These are phyloP conservation scores for Sinocyclocheilus rhinocerous DNA, from an alignment of 2,113 vertebrate species.

Conservation along the genomic window DNA sequence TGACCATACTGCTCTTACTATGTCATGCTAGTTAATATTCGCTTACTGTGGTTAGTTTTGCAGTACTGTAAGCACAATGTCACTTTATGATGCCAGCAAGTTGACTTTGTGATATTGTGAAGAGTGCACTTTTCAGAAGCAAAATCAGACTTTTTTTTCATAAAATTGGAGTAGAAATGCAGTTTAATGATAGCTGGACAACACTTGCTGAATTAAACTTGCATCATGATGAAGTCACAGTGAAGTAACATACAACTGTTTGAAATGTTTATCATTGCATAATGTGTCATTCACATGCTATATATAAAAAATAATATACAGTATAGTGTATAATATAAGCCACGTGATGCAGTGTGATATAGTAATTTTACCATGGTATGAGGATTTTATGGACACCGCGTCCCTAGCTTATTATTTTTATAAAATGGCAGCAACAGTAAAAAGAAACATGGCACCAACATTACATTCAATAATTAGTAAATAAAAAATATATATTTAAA, in stretches of 20 bases:
- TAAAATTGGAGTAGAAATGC: too few species aligned
- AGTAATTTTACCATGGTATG: too few species aligned
- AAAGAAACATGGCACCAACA: too few species aligned
- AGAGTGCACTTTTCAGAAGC: not conserved
- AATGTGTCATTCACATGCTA: not conserved
- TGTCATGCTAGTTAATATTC: not conserved
- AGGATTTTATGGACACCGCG: too few species aligned
- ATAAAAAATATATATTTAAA: too few species aligned
- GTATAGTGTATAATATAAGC: too few species aligned
- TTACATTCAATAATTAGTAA: too few species aligned
- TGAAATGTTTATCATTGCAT: not conserved
- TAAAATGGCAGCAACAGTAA: too few species aligned
- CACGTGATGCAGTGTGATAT: too few species aligned
- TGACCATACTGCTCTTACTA: not conserved
- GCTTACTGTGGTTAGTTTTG: not conserved
- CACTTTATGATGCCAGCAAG: not conserved
- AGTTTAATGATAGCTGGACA: too few species aligned
- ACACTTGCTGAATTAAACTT: not conserved
- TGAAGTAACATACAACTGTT: not conserved
- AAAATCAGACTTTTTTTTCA: not conserved
- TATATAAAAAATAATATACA: too few species aligned
- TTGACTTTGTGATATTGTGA: not conserved
- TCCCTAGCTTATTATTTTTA: too few species aligned
- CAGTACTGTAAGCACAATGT: not conserved
- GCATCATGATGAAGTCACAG: not conserved